Percentiles rank a stretch among this genome's conserved stretches.
These are phyloP conservation scores for Syrmaticus mikado DNA, from an alignment of 2,113 vertebrate genomes.

Conservation along the genomic window DNA sequence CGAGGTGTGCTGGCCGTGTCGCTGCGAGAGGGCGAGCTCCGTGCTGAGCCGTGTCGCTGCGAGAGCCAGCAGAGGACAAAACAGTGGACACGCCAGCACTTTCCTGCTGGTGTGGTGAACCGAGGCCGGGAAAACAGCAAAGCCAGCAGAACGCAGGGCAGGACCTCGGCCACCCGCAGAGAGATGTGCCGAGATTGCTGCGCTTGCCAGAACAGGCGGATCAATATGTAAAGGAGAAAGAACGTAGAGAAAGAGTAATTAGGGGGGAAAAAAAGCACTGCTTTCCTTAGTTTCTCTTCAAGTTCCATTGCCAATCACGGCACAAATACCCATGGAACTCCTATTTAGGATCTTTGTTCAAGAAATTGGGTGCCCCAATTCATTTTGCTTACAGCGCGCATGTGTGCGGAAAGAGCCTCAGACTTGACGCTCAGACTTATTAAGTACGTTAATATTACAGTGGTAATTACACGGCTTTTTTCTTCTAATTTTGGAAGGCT, in stretches of 20 bases:
- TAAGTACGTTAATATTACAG: conserved; percentile 60
- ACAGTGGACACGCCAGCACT: fast-evolving
- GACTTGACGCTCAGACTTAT: conserved; percentile 48
- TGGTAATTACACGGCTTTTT: conserved; percentile 61
- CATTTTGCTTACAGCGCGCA: background rate
- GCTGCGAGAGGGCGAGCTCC: fast-evolving
- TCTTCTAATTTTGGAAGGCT: conserved; percentile 62
- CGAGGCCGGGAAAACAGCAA: background rate
- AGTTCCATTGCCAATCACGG: background rate
- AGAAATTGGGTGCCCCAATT: background rate
- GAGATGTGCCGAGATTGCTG: background rate
- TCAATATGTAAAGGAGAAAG: conserved; percentile 52
- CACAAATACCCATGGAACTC: background rate
- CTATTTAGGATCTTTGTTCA: background rate
- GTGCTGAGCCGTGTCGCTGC: background rate
- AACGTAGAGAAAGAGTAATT: background rate
- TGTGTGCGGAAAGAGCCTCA: conserved; percentile 30
- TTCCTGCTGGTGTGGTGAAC: background rate
- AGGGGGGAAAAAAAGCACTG: background rate
- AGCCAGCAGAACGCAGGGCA: conserved; percentile 50
- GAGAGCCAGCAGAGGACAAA: background rate
- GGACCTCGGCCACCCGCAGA: background rate
- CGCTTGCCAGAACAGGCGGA: background rate
- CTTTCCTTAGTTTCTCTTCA: background rate
- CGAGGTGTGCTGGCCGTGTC: fast-evolving